Base-by-base conservation (phyloP, 2,113 vertebrate species). In the Paratilapia polleni region DNA sequence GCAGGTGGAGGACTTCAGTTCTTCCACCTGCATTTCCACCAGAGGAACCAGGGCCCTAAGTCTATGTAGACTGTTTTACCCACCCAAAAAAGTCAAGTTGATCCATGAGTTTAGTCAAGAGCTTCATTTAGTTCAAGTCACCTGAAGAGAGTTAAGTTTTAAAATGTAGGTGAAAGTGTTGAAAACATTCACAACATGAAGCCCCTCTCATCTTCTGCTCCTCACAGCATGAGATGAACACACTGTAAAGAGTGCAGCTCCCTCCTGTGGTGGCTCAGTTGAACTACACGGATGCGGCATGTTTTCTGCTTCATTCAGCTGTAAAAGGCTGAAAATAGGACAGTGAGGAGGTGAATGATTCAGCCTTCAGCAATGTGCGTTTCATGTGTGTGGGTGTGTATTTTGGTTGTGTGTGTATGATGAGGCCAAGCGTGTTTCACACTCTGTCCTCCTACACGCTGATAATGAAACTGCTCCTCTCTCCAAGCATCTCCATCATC, bases 321-420 rank as follows among this genome's bases (percentile, higher is more conserved):
- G 12, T 43, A 28, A 64, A 66, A 36, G 12, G 20, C 28, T 22
- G 64, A 81, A 84, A 66, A 66, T 20, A 59, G 78, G 63, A 13
- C 63, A 34, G n/a, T 3, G 47, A 61, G 80, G 64, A 75, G 54
- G 28, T 63, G 82, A 85, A 63, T 49, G 68, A 82, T 47, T 82
- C 61, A 58, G 8, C 62, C 22, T 54, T 22, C n/a, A 64, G 54
- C 14, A 9, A 20, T 43, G 57, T 64, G 49, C 52, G 10, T 52
- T 52, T 73, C 47, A 8, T 26, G 34, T 15, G 59, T 56, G 77
- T 78, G 41, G n/a, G 26, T 63, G 22, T 38, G 61, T 81, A 19
- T 63, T 52, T 47, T 57, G 49, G 20, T 20, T 36, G 2, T 14
- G 38, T 14, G 24, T 56, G 43, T 68, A 15, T 63, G 68, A 59